A percentile compares a stretch with the other conserved stretches of the same genome.
Evolutionary conservation across 2,797 vertebrate species (phyloP).

Genomic region (Esox masquinongy): DNA sequence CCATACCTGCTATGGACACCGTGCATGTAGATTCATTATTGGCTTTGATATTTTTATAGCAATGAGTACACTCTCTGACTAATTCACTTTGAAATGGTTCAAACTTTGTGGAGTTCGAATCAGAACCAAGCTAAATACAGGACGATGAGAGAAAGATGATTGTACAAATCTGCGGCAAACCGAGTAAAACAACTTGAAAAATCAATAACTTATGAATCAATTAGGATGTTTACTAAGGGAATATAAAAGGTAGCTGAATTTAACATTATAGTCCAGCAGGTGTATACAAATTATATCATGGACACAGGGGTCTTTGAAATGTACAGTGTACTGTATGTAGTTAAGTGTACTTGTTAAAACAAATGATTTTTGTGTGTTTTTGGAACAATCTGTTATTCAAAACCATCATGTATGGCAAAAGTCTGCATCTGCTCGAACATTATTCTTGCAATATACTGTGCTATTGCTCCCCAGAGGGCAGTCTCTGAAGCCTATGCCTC

Average conservation of each 20-base stretch:
- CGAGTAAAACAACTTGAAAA: slow-evolving; percentile 83
- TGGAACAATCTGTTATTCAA: slow-evolving; percentile 20
- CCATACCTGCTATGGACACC: neutral
- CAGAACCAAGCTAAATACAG: slow-evolving; percentile 34
- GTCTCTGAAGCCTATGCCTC: slow-evolving; percentile 88
- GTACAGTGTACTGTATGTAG: slow-evolving; percentile 54
- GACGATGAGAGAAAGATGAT: slow-evolving; percentile 40
- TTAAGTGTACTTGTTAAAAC: slow-evolving; percentile 49
- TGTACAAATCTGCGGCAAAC: slow-evolving; percentile 78
- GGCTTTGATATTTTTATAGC: neutral
- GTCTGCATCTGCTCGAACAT: slow-evolving; percentile 84
- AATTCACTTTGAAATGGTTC: slow-evolving; percentile 30
- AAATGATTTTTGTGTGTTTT: slow-evolving; percentile 46
- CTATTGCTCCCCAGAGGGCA: slow-evolving; percentile 88
- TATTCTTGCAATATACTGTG: slow-evolving; percentile 88
- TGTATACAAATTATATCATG: slow-evolving; percentile 92
- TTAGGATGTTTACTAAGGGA: slow-evolving; percentile 82
- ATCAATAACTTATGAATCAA: slow-evolving; percentile 89
- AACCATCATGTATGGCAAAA: slow-evolving; percentile 87
- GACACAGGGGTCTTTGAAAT: slow-evolving; percentile 73
- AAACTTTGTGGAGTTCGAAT: slow-evolving; percentile 19
- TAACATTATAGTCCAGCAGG: slow-evolving; percentile 84
- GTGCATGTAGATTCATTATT: slow-evolving; percentile 3
- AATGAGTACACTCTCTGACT: slow-evolving; percentile 1
- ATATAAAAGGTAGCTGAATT: slow-evolving; percentile 90